phyloP scores from a whole-genome alignment of 1,140 invertebrate species.

The Saccostrea echinata region DNA sequence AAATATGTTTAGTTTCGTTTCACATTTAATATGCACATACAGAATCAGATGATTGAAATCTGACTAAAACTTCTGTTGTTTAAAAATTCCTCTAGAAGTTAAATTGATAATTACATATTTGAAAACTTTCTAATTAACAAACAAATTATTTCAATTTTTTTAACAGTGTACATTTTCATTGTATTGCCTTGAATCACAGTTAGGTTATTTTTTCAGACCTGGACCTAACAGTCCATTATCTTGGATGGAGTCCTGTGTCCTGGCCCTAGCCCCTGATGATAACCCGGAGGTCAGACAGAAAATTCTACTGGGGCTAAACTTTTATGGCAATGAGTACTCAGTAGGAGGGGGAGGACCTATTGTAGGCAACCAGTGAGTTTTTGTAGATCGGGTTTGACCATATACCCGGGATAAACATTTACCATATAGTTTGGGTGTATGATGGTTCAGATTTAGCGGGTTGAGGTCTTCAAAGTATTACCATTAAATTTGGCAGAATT shows the following conservation, averaged over 20 bases:
- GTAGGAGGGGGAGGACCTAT: constrained; percentile 89
- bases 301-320: constrained; percentile 94
- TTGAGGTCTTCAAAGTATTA: too few relatives aligned
- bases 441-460: too few relatives aligned
- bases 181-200: constrained; percentile 66
- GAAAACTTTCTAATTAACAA: too few relatives aligned
- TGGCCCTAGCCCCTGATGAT: constrained; percentile 83
- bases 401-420: not conserved
- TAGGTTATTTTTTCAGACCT: constrained; percentile 75
- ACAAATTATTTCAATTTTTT: too few relatives aligned
- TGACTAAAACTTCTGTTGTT: too few relatives aligned
- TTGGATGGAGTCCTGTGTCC: constrained; percentile 91
- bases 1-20: too few relatives aligned
- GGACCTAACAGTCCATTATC: constrained; percentile 91
- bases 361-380: constrained; percentile 88
- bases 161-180: too few relatives aligned
- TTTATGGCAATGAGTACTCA: constrained; percentile 95
- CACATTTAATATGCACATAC: too few relatives aligned
- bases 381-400: not conserved
- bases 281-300: constrained; percentile 85
- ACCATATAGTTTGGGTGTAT: not conserved
- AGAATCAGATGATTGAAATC: too few relatives aligned
- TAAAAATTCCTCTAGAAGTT: too few relatives aligned
- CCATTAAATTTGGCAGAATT: too few relatives aligned
- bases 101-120: too few relatives aligned